These are phyloP conservation scores for Adelosebastes latens DNA, from an alignment of 2,797 vertebrate genomes.

Conservation along the genomic window DNA sequence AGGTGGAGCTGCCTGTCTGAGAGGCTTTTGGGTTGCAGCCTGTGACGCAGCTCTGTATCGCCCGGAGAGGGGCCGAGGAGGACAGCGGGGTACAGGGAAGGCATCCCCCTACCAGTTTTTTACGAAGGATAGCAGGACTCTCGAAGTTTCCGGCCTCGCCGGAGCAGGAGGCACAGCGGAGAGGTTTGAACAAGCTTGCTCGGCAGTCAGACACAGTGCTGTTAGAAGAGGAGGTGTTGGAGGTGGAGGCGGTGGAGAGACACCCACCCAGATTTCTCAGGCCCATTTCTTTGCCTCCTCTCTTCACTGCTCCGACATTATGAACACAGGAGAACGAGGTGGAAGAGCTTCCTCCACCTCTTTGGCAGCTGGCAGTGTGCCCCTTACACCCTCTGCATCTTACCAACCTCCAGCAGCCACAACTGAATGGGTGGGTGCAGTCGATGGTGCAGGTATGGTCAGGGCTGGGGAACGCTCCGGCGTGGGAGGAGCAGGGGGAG, in stretches of 20 bases:
- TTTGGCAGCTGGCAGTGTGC: conserved; percentile 68
- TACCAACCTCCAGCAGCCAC: conserved; percentile 87
- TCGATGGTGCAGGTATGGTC: conserved; percentile 87
- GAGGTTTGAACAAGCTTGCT: conserved; percentile 77
- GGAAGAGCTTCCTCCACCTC: conserved; percentile 75
- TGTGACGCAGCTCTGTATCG: conserved; percentile 85
- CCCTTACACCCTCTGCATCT: conserved; percentile 79
- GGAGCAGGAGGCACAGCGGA: conserved; percentile 83
- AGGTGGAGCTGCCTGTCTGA: conserved; percentile 87
- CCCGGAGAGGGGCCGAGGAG: conserved; percentile 82
- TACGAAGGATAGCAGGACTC: conserved; percentile 82
- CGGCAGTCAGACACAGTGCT: conserved; percentile 84
- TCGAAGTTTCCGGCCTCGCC: conserved; percentile 77
- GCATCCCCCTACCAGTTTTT: conserved; percentile 84
- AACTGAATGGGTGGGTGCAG: conserved; percentile 85
- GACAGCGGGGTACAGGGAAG: conserved; percentile 84
- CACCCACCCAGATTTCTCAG: conserved; percentile 83
- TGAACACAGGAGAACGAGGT: conserved; percentile 79
- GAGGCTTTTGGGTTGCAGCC: conserved; percentile 87
- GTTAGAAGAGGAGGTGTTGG: conserved; percentile 85
- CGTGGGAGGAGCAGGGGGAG: conserved; percentile 81
- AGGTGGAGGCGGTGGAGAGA: conserved; percentile 83
- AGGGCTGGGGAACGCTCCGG: conserved; percentile 84
- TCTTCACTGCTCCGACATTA: conserved; percentile 66
- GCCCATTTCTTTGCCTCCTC: conserved; percentile 78